Evolutionary conservation across 2,113 vertebrate species (phyloP).

Genomic region (Apistogramma diplotaenia): DNA sequence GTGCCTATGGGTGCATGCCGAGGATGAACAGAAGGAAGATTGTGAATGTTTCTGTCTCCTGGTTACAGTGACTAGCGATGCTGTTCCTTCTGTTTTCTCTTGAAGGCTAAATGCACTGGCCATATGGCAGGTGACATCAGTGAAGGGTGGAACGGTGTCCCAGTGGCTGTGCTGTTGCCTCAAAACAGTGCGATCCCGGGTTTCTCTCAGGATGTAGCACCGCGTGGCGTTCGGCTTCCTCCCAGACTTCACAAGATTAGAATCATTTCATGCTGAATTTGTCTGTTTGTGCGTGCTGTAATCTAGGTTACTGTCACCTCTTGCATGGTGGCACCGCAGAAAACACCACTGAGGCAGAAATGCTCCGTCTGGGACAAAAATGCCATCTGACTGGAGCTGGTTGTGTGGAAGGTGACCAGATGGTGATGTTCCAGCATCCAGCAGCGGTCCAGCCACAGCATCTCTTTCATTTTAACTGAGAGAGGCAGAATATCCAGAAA

Average conservation of each 20-base stretch:
- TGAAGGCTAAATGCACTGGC: not conserved
- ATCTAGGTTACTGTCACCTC: not conserved
- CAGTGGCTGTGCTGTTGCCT: slow-evolving; percentile 14
- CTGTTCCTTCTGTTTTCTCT: not conserved
- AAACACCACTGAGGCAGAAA: not conserved
- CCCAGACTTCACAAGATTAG: not conserved
- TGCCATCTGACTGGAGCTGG: not conserved
- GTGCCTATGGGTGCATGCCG: not conserved
- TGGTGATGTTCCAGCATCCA: not conserved
- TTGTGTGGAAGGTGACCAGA: not conserved
- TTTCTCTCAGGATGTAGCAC: slow-evolving; percentile 23
- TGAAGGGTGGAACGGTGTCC: not conserved
- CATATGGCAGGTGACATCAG: slow-evolving; percentile 43
- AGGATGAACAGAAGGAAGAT: slow-evolving; percentile 14
- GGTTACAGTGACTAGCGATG: slow-evolving; percentile 13
- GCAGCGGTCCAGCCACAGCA: not conserved
- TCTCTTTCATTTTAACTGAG: not conserved
- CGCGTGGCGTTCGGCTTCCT: not conserved
- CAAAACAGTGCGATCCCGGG: not conserved
- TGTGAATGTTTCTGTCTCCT: slow-evolving; percentile 35
- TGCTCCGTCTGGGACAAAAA: not conserved
- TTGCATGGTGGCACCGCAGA: not conserved
- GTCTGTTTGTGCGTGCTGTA: not conserved
- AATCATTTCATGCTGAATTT: not conserved
- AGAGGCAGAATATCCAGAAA: too few relatives aligned